Conservation (phyloP, 2,113 vertebrate species). For the Psephotus haematonotus region DNA sequence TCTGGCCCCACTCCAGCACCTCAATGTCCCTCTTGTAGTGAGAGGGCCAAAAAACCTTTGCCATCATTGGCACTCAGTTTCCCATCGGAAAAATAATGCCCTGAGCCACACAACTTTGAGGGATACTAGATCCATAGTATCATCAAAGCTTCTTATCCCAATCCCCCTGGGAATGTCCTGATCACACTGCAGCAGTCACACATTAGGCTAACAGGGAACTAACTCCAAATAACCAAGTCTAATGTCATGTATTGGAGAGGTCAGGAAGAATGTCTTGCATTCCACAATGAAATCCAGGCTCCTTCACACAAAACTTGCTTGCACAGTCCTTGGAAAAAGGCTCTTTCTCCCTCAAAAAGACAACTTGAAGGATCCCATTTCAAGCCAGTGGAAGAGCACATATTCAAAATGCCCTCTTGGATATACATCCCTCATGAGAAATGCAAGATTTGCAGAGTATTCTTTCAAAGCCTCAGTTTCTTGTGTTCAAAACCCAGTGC, state of each 20-base stretch:
- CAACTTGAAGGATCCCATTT: background rate
- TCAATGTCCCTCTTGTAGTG: background rate
- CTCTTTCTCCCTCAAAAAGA: background rate
- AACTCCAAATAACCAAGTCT: background rate
- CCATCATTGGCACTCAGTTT: background rate
- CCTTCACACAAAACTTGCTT: background rate
- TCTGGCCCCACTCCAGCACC: background rate
- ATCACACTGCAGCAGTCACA: background rate
- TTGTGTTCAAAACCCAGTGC: background rate
- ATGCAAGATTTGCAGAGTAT: background rate
- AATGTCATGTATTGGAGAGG: fast-evolving
- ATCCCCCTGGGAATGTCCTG: background rate
- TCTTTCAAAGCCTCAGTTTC: background rate
- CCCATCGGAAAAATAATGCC: fast-evolving
- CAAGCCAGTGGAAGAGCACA: background rate
- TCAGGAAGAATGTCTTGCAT: background rate
- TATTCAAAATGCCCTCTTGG: background rate
- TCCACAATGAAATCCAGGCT: background rate
- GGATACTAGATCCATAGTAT: background rate
- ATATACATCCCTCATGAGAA: background rate
- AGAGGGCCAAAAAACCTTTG: background rate
- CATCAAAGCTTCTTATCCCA: background rate
- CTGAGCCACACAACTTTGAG: background rate
- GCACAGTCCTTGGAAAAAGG: background rate
- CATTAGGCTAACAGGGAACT: fast-evolving